Evolutionary conservation across 2,113 vertebrate genomes (phyloP).

Genomic region (Hemicordylus capensis): DNA sequence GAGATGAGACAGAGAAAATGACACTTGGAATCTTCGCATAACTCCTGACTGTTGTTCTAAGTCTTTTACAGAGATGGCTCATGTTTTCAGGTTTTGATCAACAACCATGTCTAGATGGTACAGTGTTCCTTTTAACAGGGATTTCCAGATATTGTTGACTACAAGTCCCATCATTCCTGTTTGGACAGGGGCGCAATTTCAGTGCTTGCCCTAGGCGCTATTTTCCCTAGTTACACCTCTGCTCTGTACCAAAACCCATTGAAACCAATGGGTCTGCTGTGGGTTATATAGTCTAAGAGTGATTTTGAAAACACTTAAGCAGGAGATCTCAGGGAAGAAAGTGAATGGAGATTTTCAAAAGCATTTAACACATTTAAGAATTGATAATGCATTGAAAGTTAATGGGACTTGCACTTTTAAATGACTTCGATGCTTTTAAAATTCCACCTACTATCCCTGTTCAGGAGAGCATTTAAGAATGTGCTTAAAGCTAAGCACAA

Average conservation of each 20-base stretch:
- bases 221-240: too few species aligned
- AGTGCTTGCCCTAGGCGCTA: too few species aligned
- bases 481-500: conserved; percentile 26
- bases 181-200: too few species aligned
- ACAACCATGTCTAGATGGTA: too few species aligned
- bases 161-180: too few species aligned
- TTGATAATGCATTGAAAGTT: conserved; percentile 28
- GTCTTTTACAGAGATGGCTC: too few species aligned
- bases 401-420: conserved; percentile 25
- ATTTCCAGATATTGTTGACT: too few species aligned
- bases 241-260: not conserved
- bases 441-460: not conserved
- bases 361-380: conserved; percentile 23
- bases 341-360: conserved; percentile 3
- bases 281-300: not conserved
- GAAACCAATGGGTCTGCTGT: not conserved
- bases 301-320: not conserved
- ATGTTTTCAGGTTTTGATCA: too few species aligned
- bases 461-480: conserved; percentile 6
- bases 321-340: not conserved
- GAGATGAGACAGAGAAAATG: too few species aligned
- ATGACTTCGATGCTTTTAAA: conserved; percentile 20
- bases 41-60: too few species aligned
- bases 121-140: too few species aligned
- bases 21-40: too few species aligned